Evolutionary conservation across 2,797 vertebrate species (phyloP).

Genomic region (Cercopithecus mitis): DNA sequence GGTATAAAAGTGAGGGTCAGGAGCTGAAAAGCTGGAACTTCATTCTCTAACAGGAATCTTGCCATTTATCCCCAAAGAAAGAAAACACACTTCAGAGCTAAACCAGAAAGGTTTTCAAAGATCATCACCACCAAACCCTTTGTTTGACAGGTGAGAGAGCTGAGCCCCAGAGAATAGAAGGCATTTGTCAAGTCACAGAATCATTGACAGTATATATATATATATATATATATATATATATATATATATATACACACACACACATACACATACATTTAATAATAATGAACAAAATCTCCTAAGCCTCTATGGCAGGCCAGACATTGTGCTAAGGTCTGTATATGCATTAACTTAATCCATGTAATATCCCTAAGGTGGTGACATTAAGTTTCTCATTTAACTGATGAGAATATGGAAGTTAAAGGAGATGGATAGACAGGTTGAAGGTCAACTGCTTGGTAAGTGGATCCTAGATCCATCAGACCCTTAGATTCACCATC

Average conservation of each 20-base stretch:
- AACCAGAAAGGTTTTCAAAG: background rate
- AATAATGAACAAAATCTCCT: background rate
- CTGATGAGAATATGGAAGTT: background rate
- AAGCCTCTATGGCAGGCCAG: background rate
- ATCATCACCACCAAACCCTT: background rate
- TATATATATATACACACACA: too few species aligned
- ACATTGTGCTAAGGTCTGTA: background rate
- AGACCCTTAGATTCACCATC: background rate
- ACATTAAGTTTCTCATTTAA: background rate
- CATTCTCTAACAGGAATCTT: background rate
- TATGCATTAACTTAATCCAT: background rate
- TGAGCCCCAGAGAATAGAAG: background rate
- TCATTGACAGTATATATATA: background rate
- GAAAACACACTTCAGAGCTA: background rate
- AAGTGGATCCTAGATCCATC: background rate
- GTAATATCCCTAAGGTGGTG: background rate
- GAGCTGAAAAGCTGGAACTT: slow-evolving; percentile 7
- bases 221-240: too few species aligned
- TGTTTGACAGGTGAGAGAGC: background rate
- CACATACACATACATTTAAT: too few species aligned
- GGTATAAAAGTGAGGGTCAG: slow-evolving; percentile 30
- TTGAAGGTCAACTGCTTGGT: background rate
- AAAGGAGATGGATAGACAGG: background rate
- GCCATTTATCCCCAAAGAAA: background rate
- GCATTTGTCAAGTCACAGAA: background rate